Evolutionary conservation across 2,888 invertebrate genomes (phyloP).

Genomic region (Busseola fusca): DNA sequence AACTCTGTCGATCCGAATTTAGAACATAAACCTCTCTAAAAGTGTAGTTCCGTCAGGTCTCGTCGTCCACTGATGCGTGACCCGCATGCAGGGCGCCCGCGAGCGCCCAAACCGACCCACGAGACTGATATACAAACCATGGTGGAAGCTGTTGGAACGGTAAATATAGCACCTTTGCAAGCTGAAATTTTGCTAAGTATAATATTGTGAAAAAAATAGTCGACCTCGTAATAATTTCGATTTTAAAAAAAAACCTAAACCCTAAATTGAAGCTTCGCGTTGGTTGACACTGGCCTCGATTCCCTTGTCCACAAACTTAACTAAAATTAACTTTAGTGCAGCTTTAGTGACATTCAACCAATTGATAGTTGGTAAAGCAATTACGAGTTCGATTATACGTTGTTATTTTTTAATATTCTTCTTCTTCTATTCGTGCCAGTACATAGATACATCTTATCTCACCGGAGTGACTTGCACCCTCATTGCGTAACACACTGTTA

Average conservation of each 20-base stretch:
- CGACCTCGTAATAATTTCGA: not conserved
- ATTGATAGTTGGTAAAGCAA: not conserved
- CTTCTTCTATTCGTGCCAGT: not conserved
- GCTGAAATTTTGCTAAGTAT: not conserved
- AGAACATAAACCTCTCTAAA: not conserved
- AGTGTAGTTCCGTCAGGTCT: conserved; percentile 48
- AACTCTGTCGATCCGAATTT: no score
- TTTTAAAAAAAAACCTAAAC: no score
- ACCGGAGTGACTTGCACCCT: not conserved
- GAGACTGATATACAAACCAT: conserved; percentile 75
- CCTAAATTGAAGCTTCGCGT: not conserved
- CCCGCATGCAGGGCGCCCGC: conserved; percentile 56
- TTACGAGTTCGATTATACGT: not conserved
- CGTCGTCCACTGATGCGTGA: conserved; percentile 79
- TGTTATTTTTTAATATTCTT: not conserved
- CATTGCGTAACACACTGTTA: no score
- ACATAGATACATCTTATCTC: not conserved
- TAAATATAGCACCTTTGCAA: conserved; percentile 37
- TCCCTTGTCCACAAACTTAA: no score
- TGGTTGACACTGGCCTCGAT: not conserved
- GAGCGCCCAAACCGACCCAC: conserved; percentile 10
- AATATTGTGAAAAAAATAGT: not conserved
- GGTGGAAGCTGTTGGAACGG: conserved; percentile 75
- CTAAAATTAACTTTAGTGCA: no score
- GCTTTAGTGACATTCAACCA: not conserved